These are phyloP conservation scores for Hassar affinis DNA, from an alignment of 2,113 vertebrate species.

Conservation along the genomic window DNA sequence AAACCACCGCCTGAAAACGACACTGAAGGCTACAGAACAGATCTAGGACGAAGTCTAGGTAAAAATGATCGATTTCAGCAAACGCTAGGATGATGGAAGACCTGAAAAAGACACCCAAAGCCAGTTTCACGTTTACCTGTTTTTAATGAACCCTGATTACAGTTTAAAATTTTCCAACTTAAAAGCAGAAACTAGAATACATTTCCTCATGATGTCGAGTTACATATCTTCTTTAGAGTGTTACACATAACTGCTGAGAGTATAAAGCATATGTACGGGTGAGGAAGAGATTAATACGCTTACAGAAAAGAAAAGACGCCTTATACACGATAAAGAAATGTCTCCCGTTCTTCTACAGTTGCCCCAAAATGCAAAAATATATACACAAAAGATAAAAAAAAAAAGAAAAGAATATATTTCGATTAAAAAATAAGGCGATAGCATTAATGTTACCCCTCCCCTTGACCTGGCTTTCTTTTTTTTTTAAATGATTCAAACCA, in stretches of 20 bases:
- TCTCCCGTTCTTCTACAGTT: conserved; percentile 65
- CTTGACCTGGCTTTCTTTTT: conserved; percentile 45
- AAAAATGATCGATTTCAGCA: not conserved
- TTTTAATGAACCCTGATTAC: conserved; percentile 82
- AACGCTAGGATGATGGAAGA: not conserved
- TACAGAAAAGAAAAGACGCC: conserved; percentile 27
- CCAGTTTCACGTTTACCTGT: conserved; percentile 44
- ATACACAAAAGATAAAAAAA: conserved; percentile 46
- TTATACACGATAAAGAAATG: conserved; percentile 64
- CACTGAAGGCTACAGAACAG: no score
- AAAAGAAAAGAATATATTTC: conserved; percentile 39
- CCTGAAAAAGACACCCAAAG: conserved; percentile 16
- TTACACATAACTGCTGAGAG: conserved; percentile 53
- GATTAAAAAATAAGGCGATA: conserved; percentile 50
- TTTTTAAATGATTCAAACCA: conserved; percentile 51
- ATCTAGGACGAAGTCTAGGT: no score
- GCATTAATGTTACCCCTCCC: conserved; percentile 54
- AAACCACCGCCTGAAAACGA: no score
- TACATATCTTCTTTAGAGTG: conserved; percentile 46
- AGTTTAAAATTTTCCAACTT: no score
- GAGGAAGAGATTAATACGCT: conserved; percentile 40
- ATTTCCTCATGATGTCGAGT: conserved; percentile 55
- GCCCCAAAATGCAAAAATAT: conserved; percentile 64
- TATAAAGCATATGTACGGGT: not conserved
- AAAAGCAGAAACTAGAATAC: conserved; percentile 69